Evolutionary conservation across 2,888 invertebrate genomes (phyloP).

Genomic region (Acheta domesticus): DNA sequence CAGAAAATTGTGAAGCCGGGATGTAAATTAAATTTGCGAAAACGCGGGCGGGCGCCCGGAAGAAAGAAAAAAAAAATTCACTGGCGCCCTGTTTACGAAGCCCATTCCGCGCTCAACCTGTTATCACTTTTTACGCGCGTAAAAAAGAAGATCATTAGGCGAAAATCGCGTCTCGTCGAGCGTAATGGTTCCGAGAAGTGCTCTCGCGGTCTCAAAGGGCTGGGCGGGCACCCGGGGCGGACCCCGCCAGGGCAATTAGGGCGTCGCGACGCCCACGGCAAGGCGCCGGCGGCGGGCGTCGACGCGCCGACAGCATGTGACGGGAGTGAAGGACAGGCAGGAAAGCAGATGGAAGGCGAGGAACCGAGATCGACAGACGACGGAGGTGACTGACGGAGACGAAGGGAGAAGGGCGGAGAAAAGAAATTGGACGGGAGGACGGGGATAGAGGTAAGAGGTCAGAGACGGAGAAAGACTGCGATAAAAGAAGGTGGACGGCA

Average conservation of each 20-base stretch:
- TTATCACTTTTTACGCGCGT: not conserved
- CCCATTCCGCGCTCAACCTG: not conserved
- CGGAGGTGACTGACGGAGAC: too few relatives aligned
- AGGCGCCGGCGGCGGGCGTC: not conserved
- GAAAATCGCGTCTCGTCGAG: not conserved
- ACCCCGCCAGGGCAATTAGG: not conserved
- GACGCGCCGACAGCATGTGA: not conserved
- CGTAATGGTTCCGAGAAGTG: not conserved
- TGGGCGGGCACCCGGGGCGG: not conserved
- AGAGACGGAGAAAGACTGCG: too few relatives aligned
- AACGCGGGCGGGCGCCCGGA: too few relatives aligned
- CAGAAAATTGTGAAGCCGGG: too few relatives aligned
- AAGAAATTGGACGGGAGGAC: too few relatives aligned
- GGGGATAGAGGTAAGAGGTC: too few relatives aligned
- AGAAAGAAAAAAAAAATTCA: not conserved
- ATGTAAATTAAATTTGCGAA: too few relatives aligned
- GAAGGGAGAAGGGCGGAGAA: too few relatives aligned
- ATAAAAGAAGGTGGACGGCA: too few relatives aligned
- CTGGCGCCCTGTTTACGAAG: not conserved
- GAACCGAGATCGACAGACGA: too few relatives aligned
- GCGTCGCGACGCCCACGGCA: not conserved
- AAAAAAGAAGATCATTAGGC: not conserved
- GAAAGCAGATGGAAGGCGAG: too few relatives aligned
- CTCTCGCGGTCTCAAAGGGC: not conserved
- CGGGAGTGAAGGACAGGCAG: not conserved